Evolutionary conservation across 2,888 invertebrate genomes (phyloP), one percentile per base, ranked within the genome.

Genomic region (Coelogynopora nodosa): DNA sequence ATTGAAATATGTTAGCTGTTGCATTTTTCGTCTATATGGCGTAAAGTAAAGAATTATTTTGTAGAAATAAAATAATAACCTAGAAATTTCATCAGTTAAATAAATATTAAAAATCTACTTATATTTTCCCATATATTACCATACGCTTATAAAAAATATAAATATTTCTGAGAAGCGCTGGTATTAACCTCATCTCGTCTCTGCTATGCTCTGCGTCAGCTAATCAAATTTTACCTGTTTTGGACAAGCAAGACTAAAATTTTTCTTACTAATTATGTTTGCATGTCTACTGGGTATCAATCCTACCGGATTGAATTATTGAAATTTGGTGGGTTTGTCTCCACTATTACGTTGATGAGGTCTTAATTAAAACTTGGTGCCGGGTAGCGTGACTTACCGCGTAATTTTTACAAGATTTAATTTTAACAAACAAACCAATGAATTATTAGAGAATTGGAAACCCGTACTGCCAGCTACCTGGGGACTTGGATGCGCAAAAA

Each of bases 371-470:
- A 74, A 74, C 74, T 74, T 74, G 74, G 74, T 26, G 74, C 74
- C 18, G 74, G 74, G 5, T 74, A 74, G 74, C 74, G 74, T 74
- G 74, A 74, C 74, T 23, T 74, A 26, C 74, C 74, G 27, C 74
- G 74, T 74, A 74, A 74, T 74, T 74, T 74, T 74, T 74, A 74
- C 74, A 74, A 74, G 74, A 74, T 74, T 74, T 74, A 74, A 74
- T 74, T 74, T 23, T 13, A 74, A 74, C 74, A 74, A 74, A 74
- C 74, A 74, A 74, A 74, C 74, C 74, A 74, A 74, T 74, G 74
- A 74, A 74, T 74, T 74, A 74, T 74, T 74, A 74, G 74, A 74
- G 74, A 74, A 74, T 74, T 74, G 27, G 74, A 74, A 74, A 74
- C 18, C 74, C 27, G 74, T 74, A 74, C 74, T 74, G 23, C 74